Evolutionary conservation across 23 tunicate species (phyloP).

Genomic region (Oikopleura albicans): DNA sequence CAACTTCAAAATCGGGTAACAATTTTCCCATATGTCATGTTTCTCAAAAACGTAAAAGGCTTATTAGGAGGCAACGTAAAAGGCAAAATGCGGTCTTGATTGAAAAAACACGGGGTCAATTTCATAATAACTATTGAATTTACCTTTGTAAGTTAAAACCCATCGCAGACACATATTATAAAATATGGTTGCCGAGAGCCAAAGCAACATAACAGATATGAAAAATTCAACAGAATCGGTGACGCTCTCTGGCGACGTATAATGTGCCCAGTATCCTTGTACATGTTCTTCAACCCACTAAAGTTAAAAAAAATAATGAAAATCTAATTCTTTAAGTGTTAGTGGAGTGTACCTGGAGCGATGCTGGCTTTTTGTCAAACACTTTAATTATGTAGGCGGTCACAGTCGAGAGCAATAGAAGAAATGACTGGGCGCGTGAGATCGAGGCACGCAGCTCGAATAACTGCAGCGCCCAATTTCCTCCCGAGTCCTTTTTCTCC

Average conservation of each 20-base stretch:
- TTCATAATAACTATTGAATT: too few species aligned
- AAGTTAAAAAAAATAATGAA: background rate
- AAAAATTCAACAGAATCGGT: background rate
- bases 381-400: slow-evolving; percentile 11
- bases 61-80: too few species aligned
- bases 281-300: slow-evolving; percentile 7
- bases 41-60: too few species aligned
- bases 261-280: background rate
- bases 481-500: background rate
- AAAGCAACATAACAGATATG: background rate
- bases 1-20: too few species aligned
- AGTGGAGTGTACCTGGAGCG: background rate
- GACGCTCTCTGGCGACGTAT: background rate
- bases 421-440: background rate
- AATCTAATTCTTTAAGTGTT: background rate
- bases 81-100: too few species aligned
- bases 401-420: background rate
- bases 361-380: slow-evolving; percentile 6
- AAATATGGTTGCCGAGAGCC: background rate
- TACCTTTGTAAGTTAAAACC: background rate
- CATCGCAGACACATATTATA: background rate
- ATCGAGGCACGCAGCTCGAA: slow-evolving; percentile 1
- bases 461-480: background rate
- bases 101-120: too few species aligned
- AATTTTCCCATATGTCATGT: too few species aligned